Conservation (phyloP, 64 coral and sea anemone genomes). For the Dendrophyllia cribrosa region DNA sequence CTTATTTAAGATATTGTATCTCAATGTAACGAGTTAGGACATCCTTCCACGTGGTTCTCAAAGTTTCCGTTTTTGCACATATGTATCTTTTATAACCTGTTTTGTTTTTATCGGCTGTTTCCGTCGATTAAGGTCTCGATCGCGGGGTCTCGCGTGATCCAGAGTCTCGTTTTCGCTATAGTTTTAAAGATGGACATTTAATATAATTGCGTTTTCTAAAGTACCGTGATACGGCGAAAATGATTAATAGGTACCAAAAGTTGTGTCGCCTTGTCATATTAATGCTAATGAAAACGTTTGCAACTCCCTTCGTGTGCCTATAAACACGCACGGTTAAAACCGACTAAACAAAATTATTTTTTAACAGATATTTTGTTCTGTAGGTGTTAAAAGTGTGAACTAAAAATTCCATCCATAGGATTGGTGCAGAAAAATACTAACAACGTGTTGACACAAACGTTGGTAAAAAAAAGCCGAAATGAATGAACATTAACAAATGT, state of each 20-base stretch:
- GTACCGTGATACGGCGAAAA: background rate
- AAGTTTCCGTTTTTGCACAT: no score
- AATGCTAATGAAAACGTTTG: background rate
- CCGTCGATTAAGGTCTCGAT: background rate
- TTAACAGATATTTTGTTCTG: background rate
- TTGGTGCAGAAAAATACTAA: background rate
- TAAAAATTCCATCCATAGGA: background rate
- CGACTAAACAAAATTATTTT: slow-evolving; percentile 6
- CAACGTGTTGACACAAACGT: no score
- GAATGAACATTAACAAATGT: no score
- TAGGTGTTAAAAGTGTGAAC: slow-evolving; percentile 8
- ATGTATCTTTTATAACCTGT: no score
- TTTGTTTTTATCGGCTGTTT: no score
- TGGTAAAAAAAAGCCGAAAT: no score
- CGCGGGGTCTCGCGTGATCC: background rate
- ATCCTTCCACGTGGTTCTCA: no score
- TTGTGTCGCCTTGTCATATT: background rate
- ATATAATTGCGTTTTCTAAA: background rate
- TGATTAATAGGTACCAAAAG: background rate
- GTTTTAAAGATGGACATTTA: background rate
- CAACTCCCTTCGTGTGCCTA: background rate
- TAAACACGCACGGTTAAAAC: background rate
- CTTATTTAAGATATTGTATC: no score
- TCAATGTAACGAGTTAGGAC: no score
- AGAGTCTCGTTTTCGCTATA: background rate